These are phyloP conservation scores for Anastrepha obliqua DNA, from an alignment of 1,140 invertebrate genomes.

Conservation along the genomic window DNA sequence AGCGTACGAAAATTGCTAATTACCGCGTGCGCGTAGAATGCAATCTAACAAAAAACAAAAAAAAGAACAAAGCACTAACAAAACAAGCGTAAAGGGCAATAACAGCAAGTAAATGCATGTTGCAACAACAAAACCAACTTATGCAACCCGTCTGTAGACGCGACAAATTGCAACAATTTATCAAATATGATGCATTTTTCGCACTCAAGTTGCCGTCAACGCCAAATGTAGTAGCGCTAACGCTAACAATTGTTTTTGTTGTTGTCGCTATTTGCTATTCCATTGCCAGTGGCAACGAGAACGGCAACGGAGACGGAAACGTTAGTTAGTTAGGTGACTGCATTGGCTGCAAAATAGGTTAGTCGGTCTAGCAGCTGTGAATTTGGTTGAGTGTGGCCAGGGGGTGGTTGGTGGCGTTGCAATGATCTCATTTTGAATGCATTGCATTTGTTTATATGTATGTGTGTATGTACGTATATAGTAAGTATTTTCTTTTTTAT, in stretches of 20 bases:
- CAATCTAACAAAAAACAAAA: neutral
- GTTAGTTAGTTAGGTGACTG: constrained; percentile 28
- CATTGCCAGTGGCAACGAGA: constrained; percentile 10
- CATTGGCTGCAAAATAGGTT: neutral
- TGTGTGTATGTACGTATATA: neutral
- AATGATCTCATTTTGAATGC: constrained; percentile 28
- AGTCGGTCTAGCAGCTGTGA: neutral
- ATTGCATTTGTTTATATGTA: neutral
- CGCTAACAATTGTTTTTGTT: neutral
- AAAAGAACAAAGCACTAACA: neutral
- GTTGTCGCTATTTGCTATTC: neutral
- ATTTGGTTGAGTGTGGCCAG: neutral
- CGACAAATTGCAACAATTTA: constrained; percentile 44
- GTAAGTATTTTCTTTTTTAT: neutral
- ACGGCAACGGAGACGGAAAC: constrained; percentile 3
- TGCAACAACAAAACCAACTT: neutral
- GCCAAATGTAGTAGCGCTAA: neutral
- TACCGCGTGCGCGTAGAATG: constrained; percentile 27
- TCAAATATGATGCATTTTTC: constrained; percentile 45
- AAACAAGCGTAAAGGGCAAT: neutral
- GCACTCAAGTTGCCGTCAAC: constrained; percentile 45
- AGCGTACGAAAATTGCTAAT: constrained; percentile 35
- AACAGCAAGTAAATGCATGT: constrained; percentile 9
- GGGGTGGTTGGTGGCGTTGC: neutral
- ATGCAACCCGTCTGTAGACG: neutral